Evolutionary conservation across 2,113 vertebrate species (phyloP).

Genomic region (Triplophysa tibetana): DNA sequence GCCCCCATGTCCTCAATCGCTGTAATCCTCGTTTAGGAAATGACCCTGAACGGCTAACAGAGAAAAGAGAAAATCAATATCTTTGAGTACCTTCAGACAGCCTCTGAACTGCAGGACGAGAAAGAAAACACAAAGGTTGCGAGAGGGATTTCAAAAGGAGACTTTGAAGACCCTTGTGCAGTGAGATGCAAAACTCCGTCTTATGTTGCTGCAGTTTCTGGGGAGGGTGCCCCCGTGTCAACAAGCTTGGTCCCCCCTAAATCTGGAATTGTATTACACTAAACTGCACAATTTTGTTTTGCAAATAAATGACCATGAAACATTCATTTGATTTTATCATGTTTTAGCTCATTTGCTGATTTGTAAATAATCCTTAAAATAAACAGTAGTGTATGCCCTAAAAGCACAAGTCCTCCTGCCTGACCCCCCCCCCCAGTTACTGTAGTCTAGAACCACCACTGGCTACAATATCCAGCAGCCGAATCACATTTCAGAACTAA

Average conservation of each 20-base stretch:
- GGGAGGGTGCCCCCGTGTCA: no score
- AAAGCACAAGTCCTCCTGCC: no score
- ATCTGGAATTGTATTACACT: no score
- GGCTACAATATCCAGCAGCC: neutral
- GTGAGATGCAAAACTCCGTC: neutral
- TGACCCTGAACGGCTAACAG: constrained; percentile 42
- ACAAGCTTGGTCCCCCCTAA: no score
- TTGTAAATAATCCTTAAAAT: neutral
- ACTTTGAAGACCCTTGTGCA: constrained; percentile 5
- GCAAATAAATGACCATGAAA: no score
- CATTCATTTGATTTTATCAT: no score
- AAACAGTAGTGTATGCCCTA: neutral
- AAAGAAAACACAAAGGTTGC: constrained; percentile 13
- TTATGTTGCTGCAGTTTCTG: no score
- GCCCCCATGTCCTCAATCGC: constrained; percentile 38
- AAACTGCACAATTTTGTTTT: no score
- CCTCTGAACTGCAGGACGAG: constrained; percentile 37
- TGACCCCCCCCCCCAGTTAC: no score
- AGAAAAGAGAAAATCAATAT: constrained; percentile 51
- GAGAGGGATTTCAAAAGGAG: constrained; percentile 24
- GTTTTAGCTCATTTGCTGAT: no score
- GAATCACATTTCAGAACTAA: neutral
- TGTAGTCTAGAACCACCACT: neutral
- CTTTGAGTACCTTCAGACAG: constrained; percentile 31
- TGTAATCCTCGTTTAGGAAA: constrained; percentile 54